Conservation (phyloP, 1,140 invertebrate genomes). For the Latrodectus geometricus region DNA sequence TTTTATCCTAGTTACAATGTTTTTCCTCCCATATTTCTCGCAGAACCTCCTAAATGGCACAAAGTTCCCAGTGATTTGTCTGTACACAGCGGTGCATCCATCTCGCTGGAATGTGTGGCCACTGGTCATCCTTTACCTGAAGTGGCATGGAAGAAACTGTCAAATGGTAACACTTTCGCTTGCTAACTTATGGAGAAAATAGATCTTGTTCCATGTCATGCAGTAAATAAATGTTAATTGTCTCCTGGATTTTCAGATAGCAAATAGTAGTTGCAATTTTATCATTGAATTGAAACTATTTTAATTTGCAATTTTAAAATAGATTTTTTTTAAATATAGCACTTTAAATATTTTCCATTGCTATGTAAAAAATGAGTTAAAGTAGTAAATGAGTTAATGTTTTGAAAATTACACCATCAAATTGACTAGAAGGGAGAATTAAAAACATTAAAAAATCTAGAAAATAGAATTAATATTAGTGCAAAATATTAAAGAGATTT, state of each 20-base stretch:
- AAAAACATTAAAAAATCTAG: too few species aligned
- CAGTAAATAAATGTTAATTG: neutral
- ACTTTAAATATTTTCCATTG: too few species aligned
- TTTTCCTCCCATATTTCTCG: neutral
- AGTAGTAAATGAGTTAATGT: too few species aligned
- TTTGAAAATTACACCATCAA: too few species aligned
- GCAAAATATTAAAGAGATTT: too few species aligned
- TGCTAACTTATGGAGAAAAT: neutral
- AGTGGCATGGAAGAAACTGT: slow-evolving; percentile 70
- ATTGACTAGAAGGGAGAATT: too few species aligned
- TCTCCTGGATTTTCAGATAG: neutral
- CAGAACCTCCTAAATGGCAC: slow-evolving; percentile 72
- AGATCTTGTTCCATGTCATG: too few species aligned
- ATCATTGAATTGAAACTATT: too few species aligned
- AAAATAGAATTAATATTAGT: too few species aligned
- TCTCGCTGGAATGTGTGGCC: slow-evolving; percentile 70
- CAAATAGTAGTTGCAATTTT: neutral
- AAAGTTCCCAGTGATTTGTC: slow-evolving; percentile 70
- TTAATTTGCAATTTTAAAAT: too few species aligned
- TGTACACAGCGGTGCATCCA: slow-evolving; percentile 68
- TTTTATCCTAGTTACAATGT: neutral
- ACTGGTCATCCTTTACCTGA: slow-evolving; percentile 71
- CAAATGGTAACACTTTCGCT: neutral
- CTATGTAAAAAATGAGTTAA: too few species aligned
- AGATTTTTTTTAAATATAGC: too few species aligned